Evolutionary conservation across 2,113 vertebrate genomes (phyloP).

Genomic region (Spea multiplicata): DNA sequence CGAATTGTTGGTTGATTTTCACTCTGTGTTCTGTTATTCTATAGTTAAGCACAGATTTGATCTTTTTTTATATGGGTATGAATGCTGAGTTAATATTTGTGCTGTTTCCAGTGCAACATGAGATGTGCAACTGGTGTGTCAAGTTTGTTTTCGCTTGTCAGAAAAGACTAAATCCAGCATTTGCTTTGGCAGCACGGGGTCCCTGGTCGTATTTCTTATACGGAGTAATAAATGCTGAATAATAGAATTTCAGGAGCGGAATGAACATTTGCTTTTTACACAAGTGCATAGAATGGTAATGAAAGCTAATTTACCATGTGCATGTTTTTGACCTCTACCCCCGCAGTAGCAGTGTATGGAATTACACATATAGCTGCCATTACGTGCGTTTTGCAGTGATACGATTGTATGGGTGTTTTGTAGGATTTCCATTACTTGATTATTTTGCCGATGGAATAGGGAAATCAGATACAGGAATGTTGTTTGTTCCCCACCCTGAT

Average conservation of each 20-base stretch:
- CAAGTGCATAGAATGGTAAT: not conserved
- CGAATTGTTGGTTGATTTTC: not conserved
- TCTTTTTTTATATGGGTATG: not conserved
- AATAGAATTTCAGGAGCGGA: not conserved
- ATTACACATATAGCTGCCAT: too few species aligned
- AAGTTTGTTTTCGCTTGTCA: not conserved
- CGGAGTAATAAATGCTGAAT: not conserved
- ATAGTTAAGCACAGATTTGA: not conserved
- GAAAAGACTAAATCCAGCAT: not conserved
- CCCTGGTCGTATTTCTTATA: not conserved
- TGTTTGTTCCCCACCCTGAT: too few species aligned
- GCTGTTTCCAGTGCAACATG: not conserved
- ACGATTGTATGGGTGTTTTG: too few species aligned
- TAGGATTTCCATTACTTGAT: too few species aligned
- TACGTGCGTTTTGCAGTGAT: too few species aligned
- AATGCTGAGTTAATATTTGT: not conserved
- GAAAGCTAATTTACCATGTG: not conserved
- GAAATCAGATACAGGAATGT: too few species aligned
- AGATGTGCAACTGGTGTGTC: not conserved
- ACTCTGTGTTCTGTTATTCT: not conserved
- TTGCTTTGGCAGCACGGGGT: not conserved
- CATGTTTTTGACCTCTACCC: too few species aligned
- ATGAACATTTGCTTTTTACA: not conserved
- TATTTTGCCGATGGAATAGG: too few species aligned
- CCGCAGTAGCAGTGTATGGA: too few species aligned